Conservation (phyloP, 2,113 vertebrate species). For the Microcebus tavaratra region DNA sequence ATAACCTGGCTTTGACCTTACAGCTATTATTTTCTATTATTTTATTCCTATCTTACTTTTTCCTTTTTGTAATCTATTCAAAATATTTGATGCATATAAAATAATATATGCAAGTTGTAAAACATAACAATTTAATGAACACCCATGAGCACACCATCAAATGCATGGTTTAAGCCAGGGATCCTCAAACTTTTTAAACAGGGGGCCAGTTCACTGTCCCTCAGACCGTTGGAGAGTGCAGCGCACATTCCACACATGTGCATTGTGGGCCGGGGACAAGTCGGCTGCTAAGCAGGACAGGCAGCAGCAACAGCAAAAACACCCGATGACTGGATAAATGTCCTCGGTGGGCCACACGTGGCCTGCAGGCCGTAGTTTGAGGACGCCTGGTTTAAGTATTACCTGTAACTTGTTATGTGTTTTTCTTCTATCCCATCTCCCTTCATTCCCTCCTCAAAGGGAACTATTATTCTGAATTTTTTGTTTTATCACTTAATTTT, state of each 20-base stretch:
- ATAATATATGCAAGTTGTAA: background rate
- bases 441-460: background rate
- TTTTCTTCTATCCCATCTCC: background rate
- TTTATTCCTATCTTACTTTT: background rate
- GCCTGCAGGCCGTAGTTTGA: no score
- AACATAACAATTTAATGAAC: background rate
- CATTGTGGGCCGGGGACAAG: no score
- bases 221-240: no score
- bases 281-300: no score
- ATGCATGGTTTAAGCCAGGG: background rate
- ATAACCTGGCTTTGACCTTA: background rate
- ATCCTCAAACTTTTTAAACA: no score
- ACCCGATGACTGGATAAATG: no score
- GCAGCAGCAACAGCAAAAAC: no score
- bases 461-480: background rate
- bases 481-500: background rate
- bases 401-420: background rate
- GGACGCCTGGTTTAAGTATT: background rate
- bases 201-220: no score
- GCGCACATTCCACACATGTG: no score
- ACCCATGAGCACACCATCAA: background rate
- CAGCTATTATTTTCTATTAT: background rate
- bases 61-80: background rate
- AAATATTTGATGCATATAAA: background rate
- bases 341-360: no score